phyloP scores from a whole-genome alignment of 2,888 invertebrate genomes.

The Netelia melanura region DNA sequence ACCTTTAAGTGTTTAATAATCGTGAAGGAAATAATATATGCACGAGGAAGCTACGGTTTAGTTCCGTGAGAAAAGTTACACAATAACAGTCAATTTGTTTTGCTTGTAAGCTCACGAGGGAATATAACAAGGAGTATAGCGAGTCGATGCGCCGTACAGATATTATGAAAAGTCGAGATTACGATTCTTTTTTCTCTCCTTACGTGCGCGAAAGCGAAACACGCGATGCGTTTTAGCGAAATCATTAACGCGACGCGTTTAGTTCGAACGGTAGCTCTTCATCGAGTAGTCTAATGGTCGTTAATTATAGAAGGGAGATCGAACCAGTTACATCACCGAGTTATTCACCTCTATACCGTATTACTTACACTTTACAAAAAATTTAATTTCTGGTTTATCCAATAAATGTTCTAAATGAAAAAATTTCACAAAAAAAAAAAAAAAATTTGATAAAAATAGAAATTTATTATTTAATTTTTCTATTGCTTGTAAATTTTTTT shows the following conservation, averaged over 20 bases:
- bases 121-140: background rate
- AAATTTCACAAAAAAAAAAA: no score
- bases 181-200: background rate
- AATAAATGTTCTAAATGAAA: no score
- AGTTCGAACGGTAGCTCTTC: background rate
- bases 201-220: background rate
- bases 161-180: background rate
- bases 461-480: no score
- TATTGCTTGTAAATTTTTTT: no score
- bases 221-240: constrained; percentile 21
- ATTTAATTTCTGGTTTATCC: no score
- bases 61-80: constrained; percentile 8
- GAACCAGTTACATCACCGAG: background rate
- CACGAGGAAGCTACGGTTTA: background rate
- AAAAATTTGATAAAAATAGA: no score
- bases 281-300: background rate
- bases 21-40: background rate
- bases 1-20: background rate
- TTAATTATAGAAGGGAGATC: background rate
- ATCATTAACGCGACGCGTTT: background rate
- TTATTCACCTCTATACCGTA: background rate
- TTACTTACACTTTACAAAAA: background rate
- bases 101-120: background rate
- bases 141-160: background rate
- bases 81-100: background rate